Evolutionary conservation across 37 sponge, comb jelly and placozoan species (phyloP).

Genomic region (Ianthella basta): DNA sequence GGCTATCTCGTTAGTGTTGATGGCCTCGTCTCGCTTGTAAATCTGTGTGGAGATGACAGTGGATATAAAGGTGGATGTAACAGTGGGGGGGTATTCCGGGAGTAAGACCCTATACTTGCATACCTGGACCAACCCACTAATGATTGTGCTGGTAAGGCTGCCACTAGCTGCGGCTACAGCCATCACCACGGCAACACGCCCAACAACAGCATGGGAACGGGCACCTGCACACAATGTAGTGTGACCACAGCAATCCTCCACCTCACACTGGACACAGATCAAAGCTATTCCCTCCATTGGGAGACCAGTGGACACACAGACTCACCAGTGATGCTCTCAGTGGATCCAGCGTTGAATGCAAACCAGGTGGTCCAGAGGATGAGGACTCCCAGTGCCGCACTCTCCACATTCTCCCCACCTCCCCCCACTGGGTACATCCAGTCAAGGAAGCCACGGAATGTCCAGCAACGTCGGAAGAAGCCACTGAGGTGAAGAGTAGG

Average conservation of each 20-base stretch:
- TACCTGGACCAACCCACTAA: constrained; percentile 79
- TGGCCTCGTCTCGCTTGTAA: constrained; percentile 75
- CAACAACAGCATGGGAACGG: constrained; percentile 68
- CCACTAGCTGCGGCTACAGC: constrained; percentile 71
- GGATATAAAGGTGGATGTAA: no score
- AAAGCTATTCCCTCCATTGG: no score
- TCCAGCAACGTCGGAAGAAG: no score
- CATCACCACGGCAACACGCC: constrained; percentile 86
- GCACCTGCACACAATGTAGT: constrained; percentile 34
- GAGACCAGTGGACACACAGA: no score
- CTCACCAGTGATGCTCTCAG: constrained; percentile 67
- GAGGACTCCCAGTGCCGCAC: constrained; percentile 86
- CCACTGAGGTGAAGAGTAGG: no score
- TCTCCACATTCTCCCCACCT: constrained; percentile 87
- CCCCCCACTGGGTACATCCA: constrained; percentile 87
- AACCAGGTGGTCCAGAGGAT: constrained; percentile 93
- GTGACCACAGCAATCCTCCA: background rate
- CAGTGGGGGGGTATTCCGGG: background rate
- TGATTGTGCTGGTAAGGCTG: constrained; percentile 56
- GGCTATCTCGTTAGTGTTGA: constrained; percentile 89
- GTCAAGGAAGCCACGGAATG: constrained; percentile 45
- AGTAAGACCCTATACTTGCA: background rate
- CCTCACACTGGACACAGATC: no score
- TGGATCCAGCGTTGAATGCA: constrained; percentile 88
- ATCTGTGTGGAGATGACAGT: background rate